Evolutionary conservation across 2,797 vertebrate species (phyloP).

Genomic region (Periophthalmus magnuspinnatus): DNA sequence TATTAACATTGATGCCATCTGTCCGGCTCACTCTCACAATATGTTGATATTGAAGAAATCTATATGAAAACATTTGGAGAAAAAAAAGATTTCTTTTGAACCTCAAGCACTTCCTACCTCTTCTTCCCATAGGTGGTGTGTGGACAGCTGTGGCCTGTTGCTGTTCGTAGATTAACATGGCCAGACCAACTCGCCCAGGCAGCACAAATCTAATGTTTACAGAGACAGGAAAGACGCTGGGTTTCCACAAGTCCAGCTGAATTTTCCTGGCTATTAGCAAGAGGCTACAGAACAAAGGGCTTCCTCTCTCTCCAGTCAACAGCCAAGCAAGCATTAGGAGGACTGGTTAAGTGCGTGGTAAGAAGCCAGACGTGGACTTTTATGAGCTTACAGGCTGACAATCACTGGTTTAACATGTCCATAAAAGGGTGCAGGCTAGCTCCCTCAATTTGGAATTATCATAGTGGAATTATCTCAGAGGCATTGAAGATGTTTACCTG

Average conservation of each 20-base stretch:
- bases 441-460: slow-evolving; percentile 1
- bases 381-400: slow-evolving; percentile 23
- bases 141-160: slow-evolving; percentile 64
- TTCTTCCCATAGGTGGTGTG: slow-evolving; percentile 37
- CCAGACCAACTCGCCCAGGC: slow-evolving; percentile 47
- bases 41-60: not conserved
- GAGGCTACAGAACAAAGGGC: slow-evolving; percentile 72
- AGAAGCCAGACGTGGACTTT: slow-evolving; percentile 30
- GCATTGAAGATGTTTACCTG: not conserved
- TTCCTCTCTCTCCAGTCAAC: slow-evolving; percentile 52
- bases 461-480: too few species aligned
- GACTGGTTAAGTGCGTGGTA: slow-evolving; percentile 26
- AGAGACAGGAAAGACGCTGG: slow-evolving; percentile 59
- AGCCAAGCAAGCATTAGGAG: slow-evolving; percentile 40
- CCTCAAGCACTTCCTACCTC: slow-evolving; percentile 18
- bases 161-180: slow-evolving; percentile 40
- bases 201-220: slow-evolving; percentile 65
- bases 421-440: slow-evolving; percentile 3
- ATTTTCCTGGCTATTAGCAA: slow-evolving; percentile 66
- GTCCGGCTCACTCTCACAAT: not conserved
- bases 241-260: slow-evolving; percentile 55
- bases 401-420: slow-evolving; percentile 7
- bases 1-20: not conserved
- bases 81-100: not conserved
- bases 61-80: not conserved